Percentiles rank a stretch among this genome's conserved stretches.
Evolutionary conservation across 2,113 vertebrate genomes (phyloP).

Genomic region (Podiceps cristatus): DNA sequence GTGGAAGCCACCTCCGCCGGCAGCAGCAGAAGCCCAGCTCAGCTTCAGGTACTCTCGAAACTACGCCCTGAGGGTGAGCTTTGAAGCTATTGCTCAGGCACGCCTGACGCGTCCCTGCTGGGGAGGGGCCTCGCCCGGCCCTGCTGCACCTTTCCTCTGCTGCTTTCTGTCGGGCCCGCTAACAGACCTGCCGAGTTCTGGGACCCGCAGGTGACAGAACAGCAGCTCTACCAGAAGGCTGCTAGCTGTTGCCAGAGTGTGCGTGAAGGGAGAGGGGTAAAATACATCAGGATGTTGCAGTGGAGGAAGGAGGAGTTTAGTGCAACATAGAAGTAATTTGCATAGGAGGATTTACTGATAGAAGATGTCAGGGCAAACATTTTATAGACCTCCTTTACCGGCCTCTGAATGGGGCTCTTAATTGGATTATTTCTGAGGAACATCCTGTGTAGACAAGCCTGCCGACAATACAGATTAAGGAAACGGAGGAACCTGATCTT

Average conservation of each 20-base stretch:
- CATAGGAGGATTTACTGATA: neutral
- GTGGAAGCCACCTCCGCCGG: neutral
- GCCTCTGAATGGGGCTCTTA: neutral
- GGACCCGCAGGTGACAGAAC: fast-evolving
- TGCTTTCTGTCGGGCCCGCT: neutral
- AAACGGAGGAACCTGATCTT: neutral
- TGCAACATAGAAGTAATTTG: fast-evolving
- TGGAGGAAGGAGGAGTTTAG: neutral
- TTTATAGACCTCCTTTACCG: fast-evolving
- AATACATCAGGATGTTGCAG: fast-evolving
- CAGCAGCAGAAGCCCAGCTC: neutral
- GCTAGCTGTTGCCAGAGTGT: neutral
- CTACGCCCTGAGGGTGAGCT: neutral
- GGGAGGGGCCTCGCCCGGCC: fast-evolving
- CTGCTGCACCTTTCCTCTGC: neutral
- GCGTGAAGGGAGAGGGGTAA: fast-evolving
- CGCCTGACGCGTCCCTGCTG: neutral
- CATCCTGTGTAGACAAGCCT: neutral
- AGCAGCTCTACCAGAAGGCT: neutral
- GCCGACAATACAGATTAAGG: neutral
- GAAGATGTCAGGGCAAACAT: neutral
- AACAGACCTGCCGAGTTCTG: neutral
- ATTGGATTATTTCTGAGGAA: neutral
- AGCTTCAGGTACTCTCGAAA: neutral
- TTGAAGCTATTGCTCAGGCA: neutral